Conservation (phyloP, 2,113 vertebrate genomes). For the Ophthalmolycus amberensis region DNA sequence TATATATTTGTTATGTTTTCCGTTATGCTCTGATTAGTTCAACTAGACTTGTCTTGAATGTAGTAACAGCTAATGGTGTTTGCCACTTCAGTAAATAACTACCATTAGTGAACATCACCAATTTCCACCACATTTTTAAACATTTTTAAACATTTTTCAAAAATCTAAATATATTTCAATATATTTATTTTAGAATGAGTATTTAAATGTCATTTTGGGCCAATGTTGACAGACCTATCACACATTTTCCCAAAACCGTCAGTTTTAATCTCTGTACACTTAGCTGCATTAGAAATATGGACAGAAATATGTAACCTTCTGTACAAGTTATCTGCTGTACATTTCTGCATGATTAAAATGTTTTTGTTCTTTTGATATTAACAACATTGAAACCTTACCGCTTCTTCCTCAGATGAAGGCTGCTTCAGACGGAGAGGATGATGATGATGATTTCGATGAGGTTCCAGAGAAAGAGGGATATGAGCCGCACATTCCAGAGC, state of each 20-base stretch:
- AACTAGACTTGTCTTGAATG: neutral
- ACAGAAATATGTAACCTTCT: neutral
- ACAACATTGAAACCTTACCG: neutral
- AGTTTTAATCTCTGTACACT: neutral
- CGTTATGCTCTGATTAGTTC: neutral
- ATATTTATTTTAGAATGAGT: neutral
- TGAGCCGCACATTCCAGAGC: slow-evolving; percentile 90
- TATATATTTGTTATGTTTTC: too few relatives aligned
- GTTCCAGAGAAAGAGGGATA: slow-evolving; percentile 97
- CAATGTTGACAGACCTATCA: neutral
- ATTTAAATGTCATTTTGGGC: neutral
- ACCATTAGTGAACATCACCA: neutral
- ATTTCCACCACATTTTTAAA: neutral
- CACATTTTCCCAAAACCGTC: neutral
- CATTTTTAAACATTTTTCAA: neutral
- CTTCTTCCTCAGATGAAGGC: slow-evolving; percentile 13
- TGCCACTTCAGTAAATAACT: neutral
- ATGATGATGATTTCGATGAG: slow-evolving; percentile 91
- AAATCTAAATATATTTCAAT: neutral
- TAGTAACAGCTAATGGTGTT: neutral
- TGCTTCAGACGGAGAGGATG: slow-evolving; percentile 66
- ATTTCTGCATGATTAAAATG: neutral
- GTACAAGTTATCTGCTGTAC: neutral
- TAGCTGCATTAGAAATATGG: neutral
- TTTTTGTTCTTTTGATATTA: neutral